Conservation (phyloP, 1,140 invertebrate genomes). For the Brachionus asplanchnoidis region DNA sequence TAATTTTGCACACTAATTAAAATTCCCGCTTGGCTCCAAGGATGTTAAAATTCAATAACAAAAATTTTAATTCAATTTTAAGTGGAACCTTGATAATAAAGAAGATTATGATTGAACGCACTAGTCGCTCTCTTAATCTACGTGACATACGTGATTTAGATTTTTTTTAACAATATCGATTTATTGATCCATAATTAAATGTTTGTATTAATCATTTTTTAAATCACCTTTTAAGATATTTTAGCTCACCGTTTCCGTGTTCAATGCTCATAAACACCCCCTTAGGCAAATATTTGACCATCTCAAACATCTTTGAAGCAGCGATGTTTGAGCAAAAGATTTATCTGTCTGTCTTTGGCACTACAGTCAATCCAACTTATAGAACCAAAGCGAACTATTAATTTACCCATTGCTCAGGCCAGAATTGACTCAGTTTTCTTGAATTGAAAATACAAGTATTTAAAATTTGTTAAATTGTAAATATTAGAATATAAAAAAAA, state of each 20-base stretch:
- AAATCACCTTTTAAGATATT: neutral
- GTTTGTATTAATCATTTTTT: conserved; percentile 22
- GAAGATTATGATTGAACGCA: neutral
- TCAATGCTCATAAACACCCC: neutral
- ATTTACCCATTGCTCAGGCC: too few relatives aligned
- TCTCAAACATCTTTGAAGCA: neutral
- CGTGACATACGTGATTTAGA: conserved; percentile 7
- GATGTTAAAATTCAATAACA: neutral
- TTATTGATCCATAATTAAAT: conserved; percentile 25
- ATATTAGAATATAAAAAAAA: too few relatives aligned
- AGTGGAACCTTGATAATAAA: conserved; percentile 4
- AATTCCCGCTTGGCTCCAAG: conserved; percentile 9
- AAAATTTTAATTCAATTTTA: neutral
- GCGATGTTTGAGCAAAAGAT: neutral
- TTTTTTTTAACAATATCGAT: neutral
- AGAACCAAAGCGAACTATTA: too few relatives aligned
- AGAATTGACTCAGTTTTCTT: neutral
- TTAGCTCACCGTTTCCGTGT: neutral
- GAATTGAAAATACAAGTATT: neutral
- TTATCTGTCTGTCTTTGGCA: neutral
- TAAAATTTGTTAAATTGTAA: too few relatives aligned
- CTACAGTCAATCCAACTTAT: neutral
- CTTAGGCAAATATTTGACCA: neutral
- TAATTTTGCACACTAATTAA: neutral
- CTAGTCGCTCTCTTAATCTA: neutral